phyloP scores from a whole-genome alignment of 2,888 invertebrate genomes.

The Platerodrilus igneus region DNA sequence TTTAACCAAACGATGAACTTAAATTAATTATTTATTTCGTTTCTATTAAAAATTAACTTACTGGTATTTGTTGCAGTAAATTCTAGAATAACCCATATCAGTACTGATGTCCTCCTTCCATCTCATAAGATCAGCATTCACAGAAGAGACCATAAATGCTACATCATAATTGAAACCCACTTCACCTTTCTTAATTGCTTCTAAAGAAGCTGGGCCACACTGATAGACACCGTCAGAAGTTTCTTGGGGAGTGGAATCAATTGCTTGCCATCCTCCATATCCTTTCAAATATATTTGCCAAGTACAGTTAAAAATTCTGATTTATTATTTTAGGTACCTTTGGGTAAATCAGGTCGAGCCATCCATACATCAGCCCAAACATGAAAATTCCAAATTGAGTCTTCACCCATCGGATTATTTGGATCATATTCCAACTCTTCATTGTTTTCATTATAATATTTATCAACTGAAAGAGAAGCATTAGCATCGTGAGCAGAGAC shows the following conservation, averaged over 20 bases:
- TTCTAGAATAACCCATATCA: slow-evolving; percentile 62
- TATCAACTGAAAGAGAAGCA: slow-evolving; percentile 71
- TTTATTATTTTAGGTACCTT: slow-evolving; percentile 44
- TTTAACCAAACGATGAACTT: no score
- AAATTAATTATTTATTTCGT: no score
- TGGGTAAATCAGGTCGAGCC: slow-evolving; percentile 71
- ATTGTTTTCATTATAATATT: slow-evolving; percentile 64
- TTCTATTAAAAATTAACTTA: slow-evolving; percentile 44
- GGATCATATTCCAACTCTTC: slow-evolving; percentile 64
- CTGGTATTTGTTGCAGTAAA: slow-evolving; percentile 71
- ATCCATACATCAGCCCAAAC: slow-evolving; percentile 89
- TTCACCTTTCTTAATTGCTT: slow-evolving; percentile 72
- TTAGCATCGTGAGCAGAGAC: slow-evolving; percentile 84
- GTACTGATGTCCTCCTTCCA: slow-evolving; percentile 67
- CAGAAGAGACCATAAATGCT: slow-evolving; percentile 73
- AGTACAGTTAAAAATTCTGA: neutral
- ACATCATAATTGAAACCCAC: slow-evolving; percentile 72
- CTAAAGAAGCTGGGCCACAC: slow-evolving; percentile 75
- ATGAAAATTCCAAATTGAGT: slow-evolving; percentile 85
- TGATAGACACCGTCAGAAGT: slow-evolving; percentile 66
- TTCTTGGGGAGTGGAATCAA: slow-evolving; percentile 83
- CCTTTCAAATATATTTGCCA: slow-evolving; percentile 47
- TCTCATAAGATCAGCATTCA: slow-evolving; percentile 77
- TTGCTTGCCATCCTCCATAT: slow-evolving; percentile 87
- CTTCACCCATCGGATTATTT: slow-evolving; percentile 61